Evolutionary conservation across 2,797 vertebrate species (phyloP).

Genomic region (Spatula clypeata): DNA sequence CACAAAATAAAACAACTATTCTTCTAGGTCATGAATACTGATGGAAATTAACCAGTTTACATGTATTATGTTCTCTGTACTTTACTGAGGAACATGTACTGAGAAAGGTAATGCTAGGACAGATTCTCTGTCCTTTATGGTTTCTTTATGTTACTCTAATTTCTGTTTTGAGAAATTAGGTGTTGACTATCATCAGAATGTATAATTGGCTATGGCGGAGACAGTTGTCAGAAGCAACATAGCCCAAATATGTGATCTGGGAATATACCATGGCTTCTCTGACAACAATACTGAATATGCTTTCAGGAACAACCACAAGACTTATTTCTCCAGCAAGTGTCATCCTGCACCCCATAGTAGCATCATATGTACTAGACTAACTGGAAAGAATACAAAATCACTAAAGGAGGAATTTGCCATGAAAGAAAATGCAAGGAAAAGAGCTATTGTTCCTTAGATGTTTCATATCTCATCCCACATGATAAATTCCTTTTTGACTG

Average conservation of each 20-base stretch:
- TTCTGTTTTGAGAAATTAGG: constrained; percentile 47
- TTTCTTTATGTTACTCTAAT: not conserved
- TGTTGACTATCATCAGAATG: not conserved
- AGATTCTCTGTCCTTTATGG: not conserved
- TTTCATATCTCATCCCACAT: not conserved
- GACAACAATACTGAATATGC: not conserved
- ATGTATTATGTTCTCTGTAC: not conserved
- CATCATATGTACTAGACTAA: not conserved
- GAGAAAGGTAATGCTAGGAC: not conserved
- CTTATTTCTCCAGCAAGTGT: not conserved
- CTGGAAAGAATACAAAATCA: not conserved
- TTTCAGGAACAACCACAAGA: not conserved
- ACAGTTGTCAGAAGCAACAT: constrained; percentile 35
- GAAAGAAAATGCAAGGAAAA: not conserved
- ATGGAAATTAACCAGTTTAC: not conserved
- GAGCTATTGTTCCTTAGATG: not conserved
- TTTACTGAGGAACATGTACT: not conserved
- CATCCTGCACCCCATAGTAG: not conserved
- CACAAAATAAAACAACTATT: not conserved
- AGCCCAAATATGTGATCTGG: constrained; percentile 27
- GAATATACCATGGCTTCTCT: constrained; percentile 35
- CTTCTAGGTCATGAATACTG: not conserved
- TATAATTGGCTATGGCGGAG: not conserved
- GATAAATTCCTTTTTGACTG: not conserved
- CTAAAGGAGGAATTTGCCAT: not conserved